A percentile compares a stretch with the other conserved stretches of the same genome.
Conservation (phyloP, 2,797 vertebrate genomes). For the Tapera naevia region DNA sequence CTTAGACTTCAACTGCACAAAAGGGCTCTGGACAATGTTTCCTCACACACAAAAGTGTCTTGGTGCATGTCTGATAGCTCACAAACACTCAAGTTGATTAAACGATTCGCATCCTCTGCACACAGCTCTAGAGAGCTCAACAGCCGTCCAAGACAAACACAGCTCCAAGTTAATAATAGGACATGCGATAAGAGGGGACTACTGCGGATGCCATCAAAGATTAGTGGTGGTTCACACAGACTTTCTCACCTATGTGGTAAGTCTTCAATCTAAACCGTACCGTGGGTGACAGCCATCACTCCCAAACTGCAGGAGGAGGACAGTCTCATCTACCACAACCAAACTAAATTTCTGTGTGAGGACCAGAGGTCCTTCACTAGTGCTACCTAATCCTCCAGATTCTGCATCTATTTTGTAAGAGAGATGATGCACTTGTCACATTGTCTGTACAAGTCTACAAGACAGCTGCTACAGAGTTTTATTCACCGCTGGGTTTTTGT, state of each 20-base stretch:
- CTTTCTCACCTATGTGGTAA: background rate
- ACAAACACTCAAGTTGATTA: background rate
- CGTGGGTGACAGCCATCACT: background rate
- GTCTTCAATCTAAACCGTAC: background rate
- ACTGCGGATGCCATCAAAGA: background rate
- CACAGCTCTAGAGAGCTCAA: background rate
- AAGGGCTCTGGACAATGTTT: background rate
- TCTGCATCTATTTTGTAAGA: background rate
- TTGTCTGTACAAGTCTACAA: fast-evolving
- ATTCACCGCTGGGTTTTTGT: background rate
- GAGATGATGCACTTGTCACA: fast-evolving
- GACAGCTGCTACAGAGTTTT: background rate
- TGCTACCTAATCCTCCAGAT: background rate
- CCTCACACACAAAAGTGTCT: background rate
- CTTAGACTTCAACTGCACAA: background rate
- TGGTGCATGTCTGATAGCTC: background rate
- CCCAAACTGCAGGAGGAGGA: background rate
- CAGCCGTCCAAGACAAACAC: background rate
- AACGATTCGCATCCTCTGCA: background rate
- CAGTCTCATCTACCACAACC: background rate
- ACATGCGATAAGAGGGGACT: background rate
- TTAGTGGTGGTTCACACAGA: background rate
- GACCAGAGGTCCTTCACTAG: background rate
- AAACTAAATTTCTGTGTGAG: background rate
- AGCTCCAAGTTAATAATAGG: conserved; percentile 17